Evolutionary conservation across 2,888 invertebrate genomes (phyloP).

Genomic region (Drosophila meridiana): DNA sequence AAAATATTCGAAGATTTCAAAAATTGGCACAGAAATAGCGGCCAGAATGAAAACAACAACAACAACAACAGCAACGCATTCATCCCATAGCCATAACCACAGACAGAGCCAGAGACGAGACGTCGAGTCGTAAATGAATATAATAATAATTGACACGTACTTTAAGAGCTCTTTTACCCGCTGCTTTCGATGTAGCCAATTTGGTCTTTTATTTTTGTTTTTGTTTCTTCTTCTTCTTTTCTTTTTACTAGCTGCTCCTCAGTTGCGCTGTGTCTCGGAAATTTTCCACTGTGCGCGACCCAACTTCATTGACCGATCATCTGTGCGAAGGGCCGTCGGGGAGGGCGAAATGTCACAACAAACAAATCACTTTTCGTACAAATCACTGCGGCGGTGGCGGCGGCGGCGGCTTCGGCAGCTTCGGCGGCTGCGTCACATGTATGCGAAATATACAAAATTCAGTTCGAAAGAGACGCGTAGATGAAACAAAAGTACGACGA

Average conservation of each 20-base stretch:
- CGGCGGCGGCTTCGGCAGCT: neutral
- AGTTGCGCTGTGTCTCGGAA: slow-evolving; percentile 40
- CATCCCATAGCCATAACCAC: neutral
- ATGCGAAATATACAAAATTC: slow-evolving; percentile 27
- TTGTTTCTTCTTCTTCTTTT: neutral
- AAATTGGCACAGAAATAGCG: slow-evolving; percentile 69
- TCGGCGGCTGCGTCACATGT: slow-evolving; percentile 39
- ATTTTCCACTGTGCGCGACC: slow-evolving; percentile 66
- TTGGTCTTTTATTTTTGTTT: neutral
- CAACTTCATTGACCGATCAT: slow-evolving; percentile 51
- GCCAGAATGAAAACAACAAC: slow-evolving; percentile 34
- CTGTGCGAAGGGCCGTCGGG: slow-evolving; percentile 17
- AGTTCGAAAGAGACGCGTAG: slow-evolving; percentile 56
- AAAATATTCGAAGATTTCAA: slow-evolving; percentile 52
- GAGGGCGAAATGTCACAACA: slow-evolving; percentile 38
- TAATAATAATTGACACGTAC: slow-evolving; percentile 77
- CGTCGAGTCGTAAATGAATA: slow-evolving; percentile 42
- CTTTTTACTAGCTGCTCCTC: slow-evolving; percentile 40
- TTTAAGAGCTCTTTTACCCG: slow-evolving; percentile 56
- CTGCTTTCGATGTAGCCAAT: slow-evolving; percentile 21
- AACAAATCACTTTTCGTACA: slow-evolving; percentile 41
- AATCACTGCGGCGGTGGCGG: slow-evolving; percentile 30
- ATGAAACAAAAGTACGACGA: slow-evolving; percentile 60
- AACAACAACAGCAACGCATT: slow-evolving; percentile 6
- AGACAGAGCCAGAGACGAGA: slow-evolving; percentile 1